Conservation (phyloP, 1,140 invertebrate species). For the Cydia amplana region DNA sequence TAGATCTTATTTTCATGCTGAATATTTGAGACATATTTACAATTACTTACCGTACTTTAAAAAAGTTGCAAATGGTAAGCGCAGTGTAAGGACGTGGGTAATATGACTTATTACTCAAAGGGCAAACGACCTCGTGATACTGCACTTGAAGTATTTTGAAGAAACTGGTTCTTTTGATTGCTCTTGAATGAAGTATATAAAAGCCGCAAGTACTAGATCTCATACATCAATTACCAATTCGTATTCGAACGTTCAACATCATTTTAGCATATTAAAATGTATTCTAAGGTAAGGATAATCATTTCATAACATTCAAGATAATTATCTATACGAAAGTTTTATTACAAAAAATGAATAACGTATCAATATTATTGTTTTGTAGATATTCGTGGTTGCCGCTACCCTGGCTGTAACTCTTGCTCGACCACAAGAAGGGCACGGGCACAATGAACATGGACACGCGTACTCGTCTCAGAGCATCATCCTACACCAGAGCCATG, state of each 20-base stretch:
- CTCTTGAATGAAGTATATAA: not conserved
- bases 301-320: not conserved
- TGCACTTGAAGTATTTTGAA: slow-evolving; percentile 8
- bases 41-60: too few relatives aligned
- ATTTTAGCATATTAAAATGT: not conserved
- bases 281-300: not conserved
- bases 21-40: too few relatives aligned
- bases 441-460: slow-evolving; percentile 38
- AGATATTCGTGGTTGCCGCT: slow-evolving; percentile 37
- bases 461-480: slow-evolving; percentile 43
- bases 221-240: not conserved
- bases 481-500: slow-evolving; percentile 33
- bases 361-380: not conserved
- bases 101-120: not conserved
- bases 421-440: slow-evolving; percentile 38
- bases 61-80: not conserved
- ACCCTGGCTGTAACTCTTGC: slow-evolving; percentile 42
- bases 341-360: not conserved
- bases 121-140: slow-evolving; percentile 5
- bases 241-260: slow-evolving; percentile 4
- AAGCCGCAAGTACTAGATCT: not conserved
- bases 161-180: not conserved
- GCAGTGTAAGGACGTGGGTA: not conserved
- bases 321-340: not conserved
- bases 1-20: too few relatives aligned